phyloP scores from a whole-genome alignment of 2,888 invertebrate species.

The Tetropium fuscum region DNA sequence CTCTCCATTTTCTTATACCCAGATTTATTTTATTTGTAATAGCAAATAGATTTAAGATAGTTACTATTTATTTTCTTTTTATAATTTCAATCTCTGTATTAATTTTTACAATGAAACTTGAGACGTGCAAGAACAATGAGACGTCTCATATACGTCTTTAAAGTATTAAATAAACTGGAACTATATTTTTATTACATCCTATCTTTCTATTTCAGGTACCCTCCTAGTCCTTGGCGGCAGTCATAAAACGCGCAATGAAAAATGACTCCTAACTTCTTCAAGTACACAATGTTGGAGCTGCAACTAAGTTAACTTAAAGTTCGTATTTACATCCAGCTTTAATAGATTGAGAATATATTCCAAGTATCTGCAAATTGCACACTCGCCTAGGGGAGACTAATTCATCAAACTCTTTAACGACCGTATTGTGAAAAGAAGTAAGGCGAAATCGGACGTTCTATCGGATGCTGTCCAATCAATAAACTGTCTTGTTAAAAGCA shows the following conservation, averaged over 20 bases:
- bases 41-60: too few species aligned
- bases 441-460: constrained; percentile 9
- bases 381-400: constrained; percentile 2
- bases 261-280: constrained; percentile 9
- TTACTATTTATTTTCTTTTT: too few species aligned
- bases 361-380: constrained; percentile 7
- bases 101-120: too few species aligned
- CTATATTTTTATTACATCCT: constrained; percentile 5
- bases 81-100: too few species aligned
- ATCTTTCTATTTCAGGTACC: constrained; percentile 35
- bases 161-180: neutral
- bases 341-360: constrained; percentile 14
- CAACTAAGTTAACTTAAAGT: constrained; percentile 8
- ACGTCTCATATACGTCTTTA: too few species aligned
- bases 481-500: neutral
- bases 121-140: too few species aligned
- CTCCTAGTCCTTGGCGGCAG: constrained; percentile 24
- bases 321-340: constrained; percentile 24
- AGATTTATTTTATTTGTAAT: too few species aligned
- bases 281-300: too few species aligned
- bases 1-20: too few species aligned
- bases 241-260: constrained; percentile 32
- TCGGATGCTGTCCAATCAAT: constrained; percentile 1
- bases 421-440: constrained; percentile 10
- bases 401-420: constrained; percentile 25